Evolutionary conservation across 2,113 vertebrate species (phyloP).

Genomic region (Festucalex cinctus): DNA sequence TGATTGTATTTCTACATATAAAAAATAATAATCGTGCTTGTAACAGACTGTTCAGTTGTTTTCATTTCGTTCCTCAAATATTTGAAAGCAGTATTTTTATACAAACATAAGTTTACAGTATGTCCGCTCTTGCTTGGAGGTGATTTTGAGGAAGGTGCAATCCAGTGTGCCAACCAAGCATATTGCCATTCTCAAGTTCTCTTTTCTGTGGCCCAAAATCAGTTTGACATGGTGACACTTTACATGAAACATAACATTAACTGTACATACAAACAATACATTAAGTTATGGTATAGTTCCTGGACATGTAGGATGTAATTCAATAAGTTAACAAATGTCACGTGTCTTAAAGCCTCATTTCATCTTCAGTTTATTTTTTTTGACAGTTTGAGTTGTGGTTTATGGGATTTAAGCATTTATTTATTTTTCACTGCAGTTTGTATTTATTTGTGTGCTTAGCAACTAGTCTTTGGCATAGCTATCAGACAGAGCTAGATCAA

Average conservation of each 20-base stretch:
- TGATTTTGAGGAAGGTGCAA: conserved; percentile 25
- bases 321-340: conserved; percentile 24
- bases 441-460: conserved; percentile 61
- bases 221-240: conserved; percentile 30
- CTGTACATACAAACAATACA: conserved; percentile 28
- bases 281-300: conserved; percentile 32
- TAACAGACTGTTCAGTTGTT: conserved; percentile 43
- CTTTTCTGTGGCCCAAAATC: conserved; percentile 54
- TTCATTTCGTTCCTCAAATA: conserved; percentile 55
- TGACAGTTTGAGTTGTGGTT: conserved; percentile 34
- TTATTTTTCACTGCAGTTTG: conserved; percentile 60
- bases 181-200: conserved; percentile 21
- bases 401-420: conserved; percentile 55
- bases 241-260: conserved; percentile 17
- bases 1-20: conserved; percentile 48
- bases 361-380: conserved; percentile 28
- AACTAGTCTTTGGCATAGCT: conserved; percentile 21
- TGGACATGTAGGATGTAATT: conserved; percentile 52
- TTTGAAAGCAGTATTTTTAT: conserved; percentile 69
- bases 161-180: conserved; percentile 20
- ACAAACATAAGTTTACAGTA: conserved; percentile 48
- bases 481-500: conserved; percentile 27
- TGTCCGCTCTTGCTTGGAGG: conserved; percentile 35
- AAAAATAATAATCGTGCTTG: conserved; percentile 52
- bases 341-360: conserved; percentile 28